These are phyloP conservation scores for Drosophila saltans DNA, from an alignment of 1,140 invertebrate species.

Conservation along the genomic window DNA sequence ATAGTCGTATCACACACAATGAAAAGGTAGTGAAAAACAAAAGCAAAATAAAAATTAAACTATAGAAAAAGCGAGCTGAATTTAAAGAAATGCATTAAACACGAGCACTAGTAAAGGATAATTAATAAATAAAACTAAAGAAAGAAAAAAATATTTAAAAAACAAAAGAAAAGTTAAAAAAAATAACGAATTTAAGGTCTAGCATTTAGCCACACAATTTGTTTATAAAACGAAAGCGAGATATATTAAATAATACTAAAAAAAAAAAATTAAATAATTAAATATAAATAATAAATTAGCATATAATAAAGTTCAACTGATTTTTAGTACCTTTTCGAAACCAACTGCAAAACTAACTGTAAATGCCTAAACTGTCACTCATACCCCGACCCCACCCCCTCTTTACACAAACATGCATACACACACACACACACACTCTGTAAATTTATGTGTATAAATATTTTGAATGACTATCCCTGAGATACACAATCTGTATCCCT, in stretches of 20 bases:
- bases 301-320: slow-evolving; percentile 74
- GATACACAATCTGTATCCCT: slow-evolving; percentile 47
- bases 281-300: slow-evolving; percentile 54
- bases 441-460: slow-evolving; percentile 79
- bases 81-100: slow-evolving; percentile 45
- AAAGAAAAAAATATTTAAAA: slow-evolving; percentile 20
- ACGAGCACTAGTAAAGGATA: slow-evolving; percentile 23
- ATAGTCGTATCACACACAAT: slow-evolving; percentile 49
- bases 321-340: slow-evolving; percentile 77
- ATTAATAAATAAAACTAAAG: background rate
- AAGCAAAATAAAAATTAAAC: slow-evolving; percentile 13
- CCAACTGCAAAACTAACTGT: slow-evolving; percentile 53
- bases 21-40: slow-evolving; percentile 39
- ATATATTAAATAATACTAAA: slow-evolving; percentile 20
- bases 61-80: slow-evolving; percentile 62
- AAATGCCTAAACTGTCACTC: slow-evolving; percentile 60
- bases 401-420: slow-evolving; percentile 6
- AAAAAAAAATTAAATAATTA: slow-evolving; percentile 33
- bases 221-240: slow-evolving; percentile 71
- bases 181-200: slow-evolving; percentile 77
- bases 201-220: slow-evolving; percentile 76
- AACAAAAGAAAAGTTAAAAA: slow-evolving; percentile 41
- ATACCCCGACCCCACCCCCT: slow-evolving; percentile 27
- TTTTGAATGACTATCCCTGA: slow-evolving; percentile 47
- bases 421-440: slow-evolving; percentile 45